Evolutionary conservation across 2,888 invertebrate species (phyloP), one percentile per base, ranked within the genome.

Genomic region (Tenodera sinensis): DNA sequence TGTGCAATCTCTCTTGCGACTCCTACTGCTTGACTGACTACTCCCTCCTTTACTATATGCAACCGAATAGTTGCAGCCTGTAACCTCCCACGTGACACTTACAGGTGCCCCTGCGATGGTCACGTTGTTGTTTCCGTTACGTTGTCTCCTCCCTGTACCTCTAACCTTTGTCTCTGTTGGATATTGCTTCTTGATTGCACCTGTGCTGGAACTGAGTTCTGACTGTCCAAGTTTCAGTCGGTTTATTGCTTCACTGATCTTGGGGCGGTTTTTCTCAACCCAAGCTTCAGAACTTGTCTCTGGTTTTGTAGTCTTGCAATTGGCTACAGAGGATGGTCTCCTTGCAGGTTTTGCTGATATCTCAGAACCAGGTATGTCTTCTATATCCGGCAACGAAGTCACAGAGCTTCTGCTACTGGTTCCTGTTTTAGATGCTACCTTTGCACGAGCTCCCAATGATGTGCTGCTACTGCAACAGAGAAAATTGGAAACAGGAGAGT

Each of bases 111-210:
- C 71, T 30, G 89, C 84, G 34, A 87, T 87, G 71, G 87, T 83
- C 91, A 89, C 47, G 86, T 83, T 84, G 34, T 89, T 88, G 83
- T 47, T 87, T 27, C 82, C 25, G 86, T 83, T 84, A 34, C 86
- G 87, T 30, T 71, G 71, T 12, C 81, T 86, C 27, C 83, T 83
- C 4, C 34, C 42, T 15, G 83, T 83, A n/a, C 83, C 34, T 86
- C 8, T 28, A 20, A 86, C 71, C 28, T 30, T 54, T 71, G 81
- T 94, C 92, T 94, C 93, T 93, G 88, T 34, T 28, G 84, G 81
- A 20, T 88, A 85, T 28, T 88, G 88, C 30, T 88, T 88, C 34
- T 88, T 88, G 28, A 85, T 82, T 15, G 88, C 88, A 4, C 88
- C 88, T 28, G 54, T 88, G 34, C 82, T 84, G 12, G 88, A 28